phyloP scores from a whole-genome alignment of 2,888 invertebrate genomes.

The Hypolimnas misippus region DNA sequence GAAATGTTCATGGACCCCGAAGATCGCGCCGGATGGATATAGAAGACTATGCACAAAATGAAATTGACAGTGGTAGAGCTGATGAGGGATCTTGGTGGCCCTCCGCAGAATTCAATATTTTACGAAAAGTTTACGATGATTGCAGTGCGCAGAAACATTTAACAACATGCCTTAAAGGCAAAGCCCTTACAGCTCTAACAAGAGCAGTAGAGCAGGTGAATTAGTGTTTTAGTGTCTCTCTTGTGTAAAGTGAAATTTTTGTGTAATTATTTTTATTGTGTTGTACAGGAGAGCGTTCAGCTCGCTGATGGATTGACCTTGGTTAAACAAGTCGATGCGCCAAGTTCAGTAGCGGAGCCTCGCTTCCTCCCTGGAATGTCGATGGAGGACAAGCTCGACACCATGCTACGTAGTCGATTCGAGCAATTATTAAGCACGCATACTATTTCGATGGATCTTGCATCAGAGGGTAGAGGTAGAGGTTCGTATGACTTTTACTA shows the following conservation, averaged over 20 bases:
- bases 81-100: slow-evolving; percentile 81
- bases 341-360: slow-evolving; percentile 81
- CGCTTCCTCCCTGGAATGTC: slow-evolving; percentile 83
- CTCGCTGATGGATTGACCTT: slow-evolving; percentile 85
- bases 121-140: slow-evolving; percentile 86
- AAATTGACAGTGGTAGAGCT: slow-evolving; percentile 79
- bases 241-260: slow-evolving; percentile 53
- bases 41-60: slow-evolving; percentile 73
- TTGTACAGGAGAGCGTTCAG: slow-evolving; percentile 83
- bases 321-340: slow-evolving; percentile 83
- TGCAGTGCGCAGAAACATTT: slow-evolving; percentile 85
- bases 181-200: slow-evolving; percentile 83
- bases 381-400: slow-evolving; percentile 82
- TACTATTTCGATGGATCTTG: slow-evolving; percentile 86
- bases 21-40: slow-evolving; percentile 75
- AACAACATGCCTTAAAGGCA: slow-evolving; percentile 85
- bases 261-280: slow-evolving; percentile 56
- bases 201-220: slow-evolving; percentile 85
- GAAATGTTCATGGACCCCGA: slow-evolving; percentile 73
- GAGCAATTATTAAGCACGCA: slow-evolving; percentile 86
- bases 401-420: slow-evolving; percentile 79
- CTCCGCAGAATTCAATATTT: slow-evolving; percentile 83
- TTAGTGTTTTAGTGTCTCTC: slow-evolving; percentile 47
- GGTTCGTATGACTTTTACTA: slow-evolving; percentile 55
- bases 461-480: slow-evolving; percentile 79